Evolutionary conservation across 1,140 invertebrate genomes (phyloP).

Genomic region (Drosophila lacertosa): DNA sequence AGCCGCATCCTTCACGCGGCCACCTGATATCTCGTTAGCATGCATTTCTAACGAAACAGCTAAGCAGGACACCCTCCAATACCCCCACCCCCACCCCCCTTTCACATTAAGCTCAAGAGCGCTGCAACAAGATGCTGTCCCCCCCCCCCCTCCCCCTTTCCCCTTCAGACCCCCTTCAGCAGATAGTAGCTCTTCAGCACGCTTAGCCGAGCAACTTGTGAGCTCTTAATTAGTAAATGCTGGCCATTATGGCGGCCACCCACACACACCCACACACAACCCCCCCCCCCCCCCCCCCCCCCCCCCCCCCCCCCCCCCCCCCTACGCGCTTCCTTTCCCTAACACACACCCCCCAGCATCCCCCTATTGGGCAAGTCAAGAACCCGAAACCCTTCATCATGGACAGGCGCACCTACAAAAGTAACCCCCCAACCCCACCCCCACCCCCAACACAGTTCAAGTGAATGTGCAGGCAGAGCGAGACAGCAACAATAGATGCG

Average conservation of each 20-base stretch:
- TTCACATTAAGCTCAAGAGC: constrained; percentile 28
- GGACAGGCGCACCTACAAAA: constrained; percentile 67
- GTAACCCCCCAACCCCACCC: not conserved
- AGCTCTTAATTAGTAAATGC: constrained; percentile 81
- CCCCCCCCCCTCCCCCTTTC: not conserved
- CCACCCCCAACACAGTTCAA: constrained; percentile 22
- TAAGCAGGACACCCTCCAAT: constrained; percentile 6
- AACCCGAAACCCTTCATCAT: constrained; percentile 74
- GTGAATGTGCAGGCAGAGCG: constrained; percentile 19
- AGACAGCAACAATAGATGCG: constrained; percentile 1
- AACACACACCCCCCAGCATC: not conserved
- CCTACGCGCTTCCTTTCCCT: too few species aligned
- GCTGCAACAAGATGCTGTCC: constrained; percentile 45
- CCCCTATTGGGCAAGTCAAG: constrained; percentile 65
- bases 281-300: not conserved
- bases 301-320: not conserved
- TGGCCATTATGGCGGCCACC: constrained; percentile 70
- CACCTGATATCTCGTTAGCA: constrained; percentile 78
- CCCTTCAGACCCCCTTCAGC: not conserved
- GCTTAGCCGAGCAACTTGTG: constrained; percentile 67
- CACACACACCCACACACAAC: too few species aligned
- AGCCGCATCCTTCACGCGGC: constrained; percentile 28
- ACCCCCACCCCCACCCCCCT: not conserved
- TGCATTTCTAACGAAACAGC: constrained; percentile 70
- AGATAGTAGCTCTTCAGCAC: constrained; percentile 60